Conservation (phyloP, 2,888 invertebrate species). For the Drosophila infuscata region DNA sequence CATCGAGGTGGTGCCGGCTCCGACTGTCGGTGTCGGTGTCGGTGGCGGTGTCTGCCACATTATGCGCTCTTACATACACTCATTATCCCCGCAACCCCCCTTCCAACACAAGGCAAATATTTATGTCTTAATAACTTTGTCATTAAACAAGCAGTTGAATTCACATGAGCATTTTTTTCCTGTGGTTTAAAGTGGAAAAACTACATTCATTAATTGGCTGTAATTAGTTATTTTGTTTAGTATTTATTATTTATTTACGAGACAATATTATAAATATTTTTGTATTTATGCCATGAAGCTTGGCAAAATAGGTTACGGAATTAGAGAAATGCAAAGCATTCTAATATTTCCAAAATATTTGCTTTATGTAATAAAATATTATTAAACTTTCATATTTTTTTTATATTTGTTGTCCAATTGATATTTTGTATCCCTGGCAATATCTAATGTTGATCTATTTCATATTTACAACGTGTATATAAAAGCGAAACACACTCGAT, state of each 20-base stretch:
- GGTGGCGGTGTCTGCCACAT: constrained; percentile 21
- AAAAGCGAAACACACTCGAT: not conserved
- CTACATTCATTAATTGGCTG: not conserved
- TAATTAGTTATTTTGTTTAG: too few relatives aligned
- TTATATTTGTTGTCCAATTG: constrained; percentile 1
- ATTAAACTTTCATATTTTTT: not conserved
- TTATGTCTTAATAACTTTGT: constrained; percentile 75
- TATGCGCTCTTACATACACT: constrained; percentile 26
- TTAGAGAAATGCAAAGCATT: not conserved
- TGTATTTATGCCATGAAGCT: not conserved
- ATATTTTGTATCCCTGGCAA: constrained; percentile 4
- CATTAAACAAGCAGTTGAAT: constrained; percentile 55
- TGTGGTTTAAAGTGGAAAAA: not conserved
- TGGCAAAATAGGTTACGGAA: not conserved
- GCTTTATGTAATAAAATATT: not conserved
- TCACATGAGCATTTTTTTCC: constrained; percentile 16
- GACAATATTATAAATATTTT: not conserved
- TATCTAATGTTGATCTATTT: constrained; percentile 12
- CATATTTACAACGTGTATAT: not conserved
- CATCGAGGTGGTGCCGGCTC: constrained; percentile 56
- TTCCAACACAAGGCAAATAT: constrained; percentile 34
- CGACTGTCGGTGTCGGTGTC: constrained; percentile 15
- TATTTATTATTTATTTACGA: not conserved
- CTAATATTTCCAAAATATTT: not conserved
- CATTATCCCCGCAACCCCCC: not conserved